phyloP scores from a whole-genome alignment of 2,888 invertebrate genomes.

The Geotrupes spiniger region DNA sequence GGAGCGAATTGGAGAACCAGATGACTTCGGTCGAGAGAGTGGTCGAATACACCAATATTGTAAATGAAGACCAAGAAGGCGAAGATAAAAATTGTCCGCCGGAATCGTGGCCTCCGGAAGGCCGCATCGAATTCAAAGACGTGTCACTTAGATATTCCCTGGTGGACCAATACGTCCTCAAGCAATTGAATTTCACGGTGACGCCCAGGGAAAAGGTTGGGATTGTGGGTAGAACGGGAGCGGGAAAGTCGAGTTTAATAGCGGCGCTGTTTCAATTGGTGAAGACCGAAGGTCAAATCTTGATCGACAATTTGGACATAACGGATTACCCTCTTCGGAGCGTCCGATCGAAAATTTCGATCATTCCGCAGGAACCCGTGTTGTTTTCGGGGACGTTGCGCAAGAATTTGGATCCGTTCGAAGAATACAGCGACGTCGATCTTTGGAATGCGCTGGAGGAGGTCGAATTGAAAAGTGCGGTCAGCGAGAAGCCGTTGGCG shows the following conservation, averaged over 20 bases:
- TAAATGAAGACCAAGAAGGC: constrained; percentile 40
- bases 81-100: constrained; percentile 59
- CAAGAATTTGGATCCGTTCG: constrained; percentile 87
- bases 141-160: constrained; percentile 71
- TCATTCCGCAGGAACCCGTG: constrained; percentile 85
- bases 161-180: constrained; percentile 70
- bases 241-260: constrained; percentile 77
- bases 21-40: constrained; percentile 89
- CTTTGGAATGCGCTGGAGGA: constrained; percentile 24
- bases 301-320: constrained; percentile 77
- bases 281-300: constrained; percentile 71
- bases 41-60: constrained; percentile 38
- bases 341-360: constrained; percentile 73
- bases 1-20: constrained; percentile 58
- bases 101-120: constrained; percentile 69
- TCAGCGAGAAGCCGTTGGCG: constrained; percentile 12
- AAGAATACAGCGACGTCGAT: constrained; percentile 57
- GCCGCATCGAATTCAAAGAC: constrained; percentile 65
- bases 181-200: constrained; percentile 64
- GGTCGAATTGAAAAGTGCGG: constrained; percentile 26
- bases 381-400: constrained; percentile 84
- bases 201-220: constrained; percentile 72
- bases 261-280: constrained; percentile 79
- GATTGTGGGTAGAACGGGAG: constrained; percentile 80
- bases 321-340: constrained; percentile 69